These are phyloP conservation scores for Euzetes globulus DNA, from an alignment of 2,888 invertebrate species.

Conservation along the genomic window DNA sequence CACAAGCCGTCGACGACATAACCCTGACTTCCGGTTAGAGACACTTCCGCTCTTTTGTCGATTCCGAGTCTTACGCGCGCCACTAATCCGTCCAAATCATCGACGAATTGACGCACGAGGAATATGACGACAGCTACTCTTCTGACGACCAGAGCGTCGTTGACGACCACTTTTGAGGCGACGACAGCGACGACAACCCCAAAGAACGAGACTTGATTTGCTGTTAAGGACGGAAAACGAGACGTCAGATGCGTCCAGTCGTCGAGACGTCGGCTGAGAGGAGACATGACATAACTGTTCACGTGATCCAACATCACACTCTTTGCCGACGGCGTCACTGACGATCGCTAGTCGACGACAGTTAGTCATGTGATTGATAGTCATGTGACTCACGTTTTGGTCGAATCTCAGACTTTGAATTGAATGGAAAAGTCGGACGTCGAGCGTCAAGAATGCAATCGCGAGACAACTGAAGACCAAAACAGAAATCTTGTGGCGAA, in stretches of 20 bases:
- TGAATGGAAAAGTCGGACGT: background rate
- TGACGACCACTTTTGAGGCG: slow-evolving; percentile 8
- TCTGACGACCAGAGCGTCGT: background rate
- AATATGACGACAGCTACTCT: slow-evolving; percentile 20
- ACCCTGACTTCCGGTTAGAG: slow-evolving; percentile 4
- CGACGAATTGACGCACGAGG: slow-evolving; percentile 27
- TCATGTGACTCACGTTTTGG: background rate
- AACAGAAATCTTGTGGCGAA: background rate
- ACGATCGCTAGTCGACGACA: background rate
- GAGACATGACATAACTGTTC: slow-evolving; percentile 25
- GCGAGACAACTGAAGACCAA: background rate
- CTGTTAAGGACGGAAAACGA: background rate
- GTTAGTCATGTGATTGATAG: background rate
- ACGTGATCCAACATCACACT: slow-evolving; percentile 32
- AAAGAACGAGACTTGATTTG: slow-evolving; percentile 26
- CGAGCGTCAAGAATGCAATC: background rate
- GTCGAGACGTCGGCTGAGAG: slow-evolving; percentile 5
- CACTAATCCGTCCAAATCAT: slow-evolving; percentile 30
- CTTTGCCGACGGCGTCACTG: background rate
- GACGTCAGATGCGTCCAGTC: background rate
- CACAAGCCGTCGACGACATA: slow-evolving; percentile 31
- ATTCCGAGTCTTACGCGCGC: slow-evolving; percentile 21
- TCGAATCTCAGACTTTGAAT: background rate
- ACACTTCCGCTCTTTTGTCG: background rate
- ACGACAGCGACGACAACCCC: slow-evolving; percentile 26